A percentile compares a stretch with the other conserved stretches of the same genome.
Conservation (phyloP, 2,797 vertebrate species). For the Gymnothorax javanicus region DNA sequence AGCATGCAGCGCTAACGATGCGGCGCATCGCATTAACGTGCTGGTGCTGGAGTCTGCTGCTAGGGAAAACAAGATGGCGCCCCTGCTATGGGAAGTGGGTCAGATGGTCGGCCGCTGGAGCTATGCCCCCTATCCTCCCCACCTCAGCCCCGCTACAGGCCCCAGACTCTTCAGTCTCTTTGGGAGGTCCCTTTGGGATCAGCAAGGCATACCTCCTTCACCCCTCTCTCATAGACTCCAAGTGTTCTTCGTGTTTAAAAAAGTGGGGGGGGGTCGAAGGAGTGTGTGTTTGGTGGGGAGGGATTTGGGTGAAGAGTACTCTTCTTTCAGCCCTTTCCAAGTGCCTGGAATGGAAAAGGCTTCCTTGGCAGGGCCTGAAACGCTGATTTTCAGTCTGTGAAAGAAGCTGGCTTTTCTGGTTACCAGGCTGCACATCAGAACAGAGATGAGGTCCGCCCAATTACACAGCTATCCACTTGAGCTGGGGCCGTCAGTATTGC, state of each 20-base stretch:
- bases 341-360: not conserved
- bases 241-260: not conserved
- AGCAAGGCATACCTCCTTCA: conserved; percentile 12
- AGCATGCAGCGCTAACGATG: conserved; percentile 3
- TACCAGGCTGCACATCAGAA: not conserved
- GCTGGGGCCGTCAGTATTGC: not conserved
- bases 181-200: not conserved
- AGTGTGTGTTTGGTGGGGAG: not conserved
- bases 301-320: not conserved
- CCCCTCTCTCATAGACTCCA: not conserved
- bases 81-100: conserved; percentile 12
- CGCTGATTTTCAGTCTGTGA: not conserved
- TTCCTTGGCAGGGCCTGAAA: conserved; percentile 1
- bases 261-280: not conserved
- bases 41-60: not conserved
- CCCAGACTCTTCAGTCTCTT: not conserved
- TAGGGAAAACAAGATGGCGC: not conserved
- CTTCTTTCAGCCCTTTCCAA: conserved; percentile 19
- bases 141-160: not conserved
- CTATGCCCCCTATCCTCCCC: not conserved
- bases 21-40: not conserved
- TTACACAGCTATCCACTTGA: conserved; percentile 14
- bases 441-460: not conserved
- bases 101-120: not conserved
- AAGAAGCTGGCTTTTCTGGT: not conserved